Evolutionary conservation across 2,888 invertebrate genomes (phyloP).

Genomic region (Phengaris arion): DNA sequence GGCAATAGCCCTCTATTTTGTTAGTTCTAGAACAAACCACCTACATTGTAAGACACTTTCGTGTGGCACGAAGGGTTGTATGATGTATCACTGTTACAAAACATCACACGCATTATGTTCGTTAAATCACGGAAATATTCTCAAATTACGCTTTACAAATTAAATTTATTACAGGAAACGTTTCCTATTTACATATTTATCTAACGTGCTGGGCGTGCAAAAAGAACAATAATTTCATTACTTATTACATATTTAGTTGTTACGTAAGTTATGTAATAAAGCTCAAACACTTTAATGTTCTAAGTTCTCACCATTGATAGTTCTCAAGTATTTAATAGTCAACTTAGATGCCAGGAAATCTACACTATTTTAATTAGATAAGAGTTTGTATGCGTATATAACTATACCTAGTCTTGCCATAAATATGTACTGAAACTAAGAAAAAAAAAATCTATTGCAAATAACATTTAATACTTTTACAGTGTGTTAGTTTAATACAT

Average conservation of each 20-base stretch:
- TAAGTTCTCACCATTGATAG: neutral
- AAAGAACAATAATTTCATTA: neutral
- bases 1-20: too few species aligned
- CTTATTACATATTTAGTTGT: neutral
- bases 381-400: too few species aligned
- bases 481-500: too few species aligned
- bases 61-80: neutral
- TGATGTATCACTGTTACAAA: neutral
- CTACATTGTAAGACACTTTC: neutral
- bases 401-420: too few species aligned
- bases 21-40: too few species aligned
- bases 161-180: constrained; percentile 4
- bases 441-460: too few species aligned
- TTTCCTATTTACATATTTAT: constrained; percentile 28
- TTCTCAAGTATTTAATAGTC: neutral
- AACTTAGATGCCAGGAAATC: neutral
- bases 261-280: neutral
- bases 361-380: neutral
- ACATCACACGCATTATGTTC: neutral
- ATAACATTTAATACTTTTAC: too few species aligned
- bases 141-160: neutral
- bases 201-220: constrained; percentile 2
- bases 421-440: too few species aligned
- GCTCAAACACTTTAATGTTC: neutral
- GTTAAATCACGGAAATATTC: constrained; percentile 21